These are phyloP conservation scores for Acanthisitta chloris DNA, from an alignment of 2,113 vertebrate species.

Conservation along the genomic window DNA sequence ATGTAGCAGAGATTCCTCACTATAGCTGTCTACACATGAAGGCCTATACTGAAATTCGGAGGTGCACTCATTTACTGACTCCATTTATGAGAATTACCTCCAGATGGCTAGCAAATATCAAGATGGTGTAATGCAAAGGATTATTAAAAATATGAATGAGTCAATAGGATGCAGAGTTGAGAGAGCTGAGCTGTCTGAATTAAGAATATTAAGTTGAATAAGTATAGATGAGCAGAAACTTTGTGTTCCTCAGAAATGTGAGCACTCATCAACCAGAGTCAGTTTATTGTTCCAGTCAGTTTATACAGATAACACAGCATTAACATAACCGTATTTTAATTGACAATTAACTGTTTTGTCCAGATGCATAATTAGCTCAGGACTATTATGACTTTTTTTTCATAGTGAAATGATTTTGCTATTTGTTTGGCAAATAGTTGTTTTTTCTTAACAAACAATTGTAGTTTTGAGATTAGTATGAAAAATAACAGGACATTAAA, in stretches of 20 bases:
- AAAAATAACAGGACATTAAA: not conserved
- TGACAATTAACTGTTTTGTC: not conserved
- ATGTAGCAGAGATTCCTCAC: not conserved
- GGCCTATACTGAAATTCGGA: not conserved
- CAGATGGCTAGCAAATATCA: not conserved
- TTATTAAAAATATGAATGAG: not conserved
- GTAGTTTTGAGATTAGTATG: not conserved
- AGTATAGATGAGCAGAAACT: not conserved
- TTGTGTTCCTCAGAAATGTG: not conserved
- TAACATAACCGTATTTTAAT: not conserved
- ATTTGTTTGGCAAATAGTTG: not conserved
- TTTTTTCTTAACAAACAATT: not conserved
- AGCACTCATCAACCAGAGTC: not conserved
- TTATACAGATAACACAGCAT: not conserved
- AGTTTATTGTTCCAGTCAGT: not conserved
- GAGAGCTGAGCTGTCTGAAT: not conserved
- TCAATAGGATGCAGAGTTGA: not conserved
- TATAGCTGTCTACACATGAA: not conserved
- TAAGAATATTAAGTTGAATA: not conserved
- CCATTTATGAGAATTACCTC: not conserved
- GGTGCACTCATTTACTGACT: not conserved
- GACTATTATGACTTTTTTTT: not conserved
- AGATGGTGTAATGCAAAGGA: not conserved
- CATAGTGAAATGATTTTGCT: not conserved
- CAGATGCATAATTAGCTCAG: not conserved